Conservation (phyloP, 2,888 invertebrate species). For the Luffia ferchaultella region DNA sequence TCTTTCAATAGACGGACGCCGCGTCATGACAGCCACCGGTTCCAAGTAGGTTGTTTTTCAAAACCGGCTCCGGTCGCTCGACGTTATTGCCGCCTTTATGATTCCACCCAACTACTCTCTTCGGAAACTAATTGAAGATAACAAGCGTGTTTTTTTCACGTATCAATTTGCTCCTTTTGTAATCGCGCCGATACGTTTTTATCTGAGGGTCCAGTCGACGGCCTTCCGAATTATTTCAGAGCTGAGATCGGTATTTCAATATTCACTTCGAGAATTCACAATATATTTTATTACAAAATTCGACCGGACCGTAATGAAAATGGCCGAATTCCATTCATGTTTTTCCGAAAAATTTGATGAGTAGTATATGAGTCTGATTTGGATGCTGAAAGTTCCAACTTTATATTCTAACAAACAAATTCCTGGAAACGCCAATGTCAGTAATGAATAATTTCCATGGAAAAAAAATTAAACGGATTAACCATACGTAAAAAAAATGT, state of each 20-base stretch:
- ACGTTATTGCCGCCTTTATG: slow-evolving; percentile 14
- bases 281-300: background rate
- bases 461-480: too few relatives aligned
- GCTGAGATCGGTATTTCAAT: background rate
- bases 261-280: background rate
- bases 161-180: slow-evolving; percentile 35
- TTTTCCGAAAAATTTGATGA: too few relatives aligned
- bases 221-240: background rate
- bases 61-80: slow-evolving; percentile 15
- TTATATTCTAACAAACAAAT: too few relatives aligned
- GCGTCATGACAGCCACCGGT: background rate
- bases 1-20: too few relatives aligned
- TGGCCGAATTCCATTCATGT: background rate
- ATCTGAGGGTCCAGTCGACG: slow-evolving; percentile 12
- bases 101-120: slow-evolving; percentile 26
- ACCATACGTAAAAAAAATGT: too few relatives aligned
- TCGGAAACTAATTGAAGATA: slow-evolving; percentile 55
- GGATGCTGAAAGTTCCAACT: too few relatives aligned
- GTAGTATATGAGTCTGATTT: too few relatives aligned
- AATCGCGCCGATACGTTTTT: slow-evolving; percentile 29
- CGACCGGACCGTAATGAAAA: background rate
- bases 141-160: slow-evolving; percentile 49
- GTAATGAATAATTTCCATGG: too few relatives aligned
- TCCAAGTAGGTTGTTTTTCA: slow-evolving; percentile 25
- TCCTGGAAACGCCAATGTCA: too few relatives aligned